Base-by-base conservation (phyloP, 2,888 invertebrate genomes). In the Hydrotaea diabolus region DNA sequence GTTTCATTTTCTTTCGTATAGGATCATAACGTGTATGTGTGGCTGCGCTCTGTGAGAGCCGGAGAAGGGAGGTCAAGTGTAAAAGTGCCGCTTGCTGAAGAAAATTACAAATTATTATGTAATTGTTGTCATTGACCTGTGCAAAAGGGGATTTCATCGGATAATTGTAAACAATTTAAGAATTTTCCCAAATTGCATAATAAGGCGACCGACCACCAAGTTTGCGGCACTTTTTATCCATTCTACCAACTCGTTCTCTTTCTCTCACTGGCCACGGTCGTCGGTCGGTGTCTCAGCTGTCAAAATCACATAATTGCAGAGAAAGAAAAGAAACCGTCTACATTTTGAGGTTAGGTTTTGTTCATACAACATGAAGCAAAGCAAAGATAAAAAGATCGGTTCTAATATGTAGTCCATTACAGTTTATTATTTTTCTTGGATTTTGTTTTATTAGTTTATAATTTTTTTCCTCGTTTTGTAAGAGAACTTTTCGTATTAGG, bases 321-420 rank as follows among this genome's bases (percentile, higher is more conserved):
- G 17, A 21, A 17, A 39, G 55, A 43, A 46, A 46, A 39, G 21
- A 62, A 36, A 39, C 55, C 31, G 8, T 17, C 39, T 46, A 73
- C 72, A 2, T 81, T 13, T 89, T 89, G 87, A 90, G 90, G 90
- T 90, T 90, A 90, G 90, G 90, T 90, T 90, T 89, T 87, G 88
- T 83, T 59, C 3, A 46, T 4, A 8, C n/a, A 31, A 46, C 11
- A 31, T 23, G 17, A 21, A 66, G 11, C 1, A 39, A 21, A 74
- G n/a, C n/a, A n/a, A 62, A 31, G 2, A 31, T 39, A 39, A 13
- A n/a, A n/a, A n/a, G n/a, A n/a, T n/a, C n/a, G n/a, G n/a, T n/a
- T n/a, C n/a, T n/a, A n/a, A n/a, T n/a, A n/a, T n/a, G n/a, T n/a
- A n/a, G n/a, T n/a, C n/a, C n/a, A n/a, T n/a, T n/a, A n/a, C n/a